Conservation (phyloP, 1,140 invertebrate genomes). For the Tribolium madens region DNA sequence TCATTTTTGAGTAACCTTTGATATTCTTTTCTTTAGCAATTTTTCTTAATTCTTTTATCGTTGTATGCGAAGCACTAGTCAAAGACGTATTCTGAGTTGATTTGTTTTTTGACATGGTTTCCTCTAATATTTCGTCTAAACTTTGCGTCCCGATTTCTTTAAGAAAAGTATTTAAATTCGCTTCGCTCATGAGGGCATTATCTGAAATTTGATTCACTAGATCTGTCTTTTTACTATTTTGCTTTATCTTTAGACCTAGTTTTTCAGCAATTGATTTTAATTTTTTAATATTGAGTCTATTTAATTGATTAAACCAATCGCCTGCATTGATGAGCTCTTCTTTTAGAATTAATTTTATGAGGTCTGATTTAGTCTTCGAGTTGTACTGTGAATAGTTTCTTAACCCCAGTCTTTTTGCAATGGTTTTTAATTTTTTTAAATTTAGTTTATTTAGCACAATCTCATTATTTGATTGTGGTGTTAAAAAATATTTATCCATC, state of each 20-base stretch:
- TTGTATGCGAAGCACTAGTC: background rate
- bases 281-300: background rate
- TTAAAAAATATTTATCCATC: constrained; percentile 46
- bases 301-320: background rate
- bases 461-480: constrained; percentile 43
- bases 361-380: constrained; percentile 32
- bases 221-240: background rate
- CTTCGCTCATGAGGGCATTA: constrained; percentile 34
- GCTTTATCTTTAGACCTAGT: background rate
- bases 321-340: constrained; percentile 8
- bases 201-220: constrained; percentile 43
- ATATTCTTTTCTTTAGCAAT: constrained; percentile 45
- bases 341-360: constrained; percentile 42
- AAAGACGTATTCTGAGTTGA: background rate
- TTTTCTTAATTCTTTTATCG: constrained; percentile 42
- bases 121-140: constrained; percentile 33
- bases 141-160: constrained; percentile 22
- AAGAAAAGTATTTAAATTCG: constrained; percentile 33
- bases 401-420: constrained; percentile 8
- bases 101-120: constrained; percentile 15
- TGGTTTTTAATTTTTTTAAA: constrained; percentile 34
- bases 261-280: background rate
- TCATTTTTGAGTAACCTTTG: constrained; percentile 42
- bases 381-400: constrained; percentile 34
- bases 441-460: constrained; percentile 42